Conservation (phyloP, 2,113 vertebrate genomes). For the Osmerus mordax region DNA sequence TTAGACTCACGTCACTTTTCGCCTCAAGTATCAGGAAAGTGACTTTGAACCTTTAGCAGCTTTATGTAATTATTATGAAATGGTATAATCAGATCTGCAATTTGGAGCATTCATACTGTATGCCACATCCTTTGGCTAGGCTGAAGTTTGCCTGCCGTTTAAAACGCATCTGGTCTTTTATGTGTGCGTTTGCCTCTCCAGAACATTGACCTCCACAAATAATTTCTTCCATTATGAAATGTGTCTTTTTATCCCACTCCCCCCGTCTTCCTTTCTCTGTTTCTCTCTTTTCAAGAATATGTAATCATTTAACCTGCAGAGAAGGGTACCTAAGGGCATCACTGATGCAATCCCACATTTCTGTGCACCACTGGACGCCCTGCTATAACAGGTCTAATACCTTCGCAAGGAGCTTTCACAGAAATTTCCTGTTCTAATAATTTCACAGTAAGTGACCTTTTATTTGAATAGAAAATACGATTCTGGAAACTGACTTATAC, state of each 20-base stretch:
- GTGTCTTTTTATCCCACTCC: too few relatives aligned
- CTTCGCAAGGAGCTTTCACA: conserved; percentile 52
- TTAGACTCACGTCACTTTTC: conserved; percentile 11
- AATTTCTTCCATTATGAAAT: too few relatives aligned
- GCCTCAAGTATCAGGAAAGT: conserved; percentile 16
- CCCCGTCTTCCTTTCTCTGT: too few relatives aligned
- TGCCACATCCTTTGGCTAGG: too few relatives aligned
- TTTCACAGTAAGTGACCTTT: conserved; percentile 39
- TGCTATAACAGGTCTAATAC: conserved; percentile 23
- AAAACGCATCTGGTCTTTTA: too few relatives aligned
- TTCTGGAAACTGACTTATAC: conserved; percentile 48
- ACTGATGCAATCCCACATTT: conserved; percentile 35
- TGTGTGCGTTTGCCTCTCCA: too few relatives aligned
- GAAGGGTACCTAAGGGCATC: neutral
- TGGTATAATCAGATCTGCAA: conserved; percentile 1
- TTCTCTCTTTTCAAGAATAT: too few relatives aligned
- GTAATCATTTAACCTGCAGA: neutral
- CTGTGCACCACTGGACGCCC: neutral
- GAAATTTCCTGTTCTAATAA: conserved; percentile 50
- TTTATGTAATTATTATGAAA: conserved; percentile 27
- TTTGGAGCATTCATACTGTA: too few relatives aligned
- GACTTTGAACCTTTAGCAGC: conserved; percentile 36
- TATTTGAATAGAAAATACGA: conserved; percentile 45
- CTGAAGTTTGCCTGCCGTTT: too few relatives aligned
- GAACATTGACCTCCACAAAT: too few relatives aligned